phyloP scores from a whole-genome alignment of 1,140 invertebrate species.

The Dermatophagoides farinae region DNA sequence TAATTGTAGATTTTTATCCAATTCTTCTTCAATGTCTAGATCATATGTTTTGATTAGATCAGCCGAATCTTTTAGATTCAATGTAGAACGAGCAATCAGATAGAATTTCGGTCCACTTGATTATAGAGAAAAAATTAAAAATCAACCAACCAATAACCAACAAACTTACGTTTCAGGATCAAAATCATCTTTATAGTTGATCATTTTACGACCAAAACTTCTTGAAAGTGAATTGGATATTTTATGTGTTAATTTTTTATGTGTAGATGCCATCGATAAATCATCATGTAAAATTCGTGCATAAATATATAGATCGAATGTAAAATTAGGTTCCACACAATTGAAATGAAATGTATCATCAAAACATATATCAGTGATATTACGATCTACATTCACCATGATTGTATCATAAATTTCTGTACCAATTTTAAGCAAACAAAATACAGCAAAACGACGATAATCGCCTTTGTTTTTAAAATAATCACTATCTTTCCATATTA shows the following conservation, averaged over 20 bases:
- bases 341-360: conserved; percentile 44
- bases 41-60: conserved; percentile 32
- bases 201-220: conserved; percentile 41
- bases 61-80: conserved; percentile 38
- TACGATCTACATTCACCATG: conserved; percentile 43
- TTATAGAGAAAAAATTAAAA: conserved; percentile 17
- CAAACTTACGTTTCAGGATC: conserved; percentile 10
- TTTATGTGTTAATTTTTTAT: conserved; percentile 41
- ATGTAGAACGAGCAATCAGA: conserved; percentile 38
- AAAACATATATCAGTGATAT: conserved; percentile 46
- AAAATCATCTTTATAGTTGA: conserved; percentile 25
- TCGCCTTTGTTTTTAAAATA: conserved; percentile 52
- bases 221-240: conserved; percentile 45
- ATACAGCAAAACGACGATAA: conserved; percentile 45
- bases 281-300: conserved; percentile 45
- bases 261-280: conserved; percentile 42
- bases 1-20: conserved; percentile 33
- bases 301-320: conserved; percentile 43
- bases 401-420: conserved; percentile 46
- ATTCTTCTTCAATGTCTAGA: conserved; percentile 21
- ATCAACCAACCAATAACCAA: not conserved
- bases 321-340: conserved; percentile 40
- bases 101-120: conserved; percentile 44
- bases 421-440: conserved; percentile 42
- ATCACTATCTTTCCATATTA: conserved; percentile 49